phyloP scores from a whole-genome alignment of 1,140 invertebrate genomes.

The Conus betulinus region DNA sequence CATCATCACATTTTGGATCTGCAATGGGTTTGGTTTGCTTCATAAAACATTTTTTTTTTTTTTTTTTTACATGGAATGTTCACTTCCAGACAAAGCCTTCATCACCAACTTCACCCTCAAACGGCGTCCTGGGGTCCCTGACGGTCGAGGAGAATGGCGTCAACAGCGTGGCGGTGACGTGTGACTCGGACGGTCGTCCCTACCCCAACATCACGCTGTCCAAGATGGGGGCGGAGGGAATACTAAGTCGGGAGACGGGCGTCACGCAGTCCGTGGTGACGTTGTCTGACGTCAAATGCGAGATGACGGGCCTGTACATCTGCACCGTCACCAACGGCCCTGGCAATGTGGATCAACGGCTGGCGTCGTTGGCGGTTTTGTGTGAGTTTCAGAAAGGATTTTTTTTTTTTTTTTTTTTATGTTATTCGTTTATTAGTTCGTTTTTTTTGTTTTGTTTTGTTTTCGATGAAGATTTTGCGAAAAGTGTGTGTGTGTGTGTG shows the following conservation, averaged over 20 bases:
- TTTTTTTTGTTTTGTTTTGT: too few species aligned
- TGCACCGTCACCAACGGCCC: constrained; percentile 11
- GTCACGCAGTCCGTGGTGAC: neutral
- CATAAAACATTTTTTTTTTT: too few species aligned
- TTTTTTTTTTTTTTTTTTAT: neutral
- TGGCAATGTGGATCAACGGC: neutral
- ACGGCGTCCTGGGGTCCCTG: neutral
- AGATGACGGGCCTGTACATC: neutral
- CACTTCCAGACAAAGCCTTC: neutral
- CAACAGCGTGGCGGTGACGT: neutral
- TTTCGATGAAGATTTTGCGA: too few species aligned
- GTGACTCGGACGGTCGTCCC: neutral
- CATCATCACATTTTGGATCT: too few species aligned
- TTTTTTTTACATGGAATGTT: neutral
- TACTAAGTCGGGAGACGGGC: neutral
- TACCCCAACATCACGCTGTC: neutral
- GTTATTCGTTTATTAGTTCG: neutral
- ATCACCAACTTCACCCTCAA: neutral
- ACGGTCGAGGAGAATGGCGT: neutral
- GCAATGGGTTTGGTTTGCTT: too few species aligned
- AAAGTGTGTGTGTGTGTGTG: too few species aligned
- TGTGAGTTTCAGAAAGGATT: neutral
- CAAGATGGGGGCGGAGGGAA: neutral
- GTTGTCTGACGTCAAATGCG: neutral
- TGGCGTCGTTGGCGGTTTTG: neutral